Evolutionary conservation across 2,113 vertebrate genomes (phyloP), one percentile per base, ranked within the genome.

Genomic region (Xenotilapia leptura): DNA sequence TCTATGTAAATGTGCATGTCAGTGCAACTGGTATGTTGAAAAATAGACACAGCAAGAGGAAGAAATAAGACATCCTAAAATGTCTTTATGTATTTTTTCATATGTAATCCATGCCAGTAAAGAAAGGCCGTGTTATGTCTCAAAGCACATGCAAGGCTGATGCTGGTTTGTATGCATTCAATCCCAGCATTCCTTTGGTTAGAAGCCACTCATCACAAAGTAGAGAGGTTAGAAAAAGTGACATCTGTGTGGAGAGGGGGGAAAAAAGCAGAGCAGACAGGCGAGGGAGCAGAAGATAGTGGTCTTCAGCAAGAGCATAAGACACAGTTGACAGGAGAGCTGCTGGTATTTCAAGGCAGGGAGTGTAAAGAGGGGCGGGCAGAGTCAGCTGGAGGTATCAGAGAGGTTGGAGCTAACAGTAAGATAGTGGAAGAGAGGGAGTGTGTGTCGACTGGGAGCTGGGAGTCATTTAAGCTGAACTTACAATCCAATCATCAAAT

Each of bases 101-200:
- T 84, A 77, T 82, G 89, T 85, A 93, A 97, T 96, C 96, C 97
- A 98, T 98, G 97, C 97, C 97, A 97, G 96, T 97, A 96, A 97
- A 93, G 97, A 97, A 97, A 98, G 97, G 96, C 96, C 96, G 92
- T 94, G 92, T 93, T 86, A 93, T 89, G 82, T 91, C 83, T 95
- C 80, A 87, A 91, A 94, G 96, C 94, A 97, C 98, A 99, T 99
- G 98, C 98, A 98, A 96, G 96, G 97, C 89, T 93, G 95, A 98
- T 98, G 98, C 98, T 98, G 98, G 97, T 88, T 93, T 93, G 92
- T 45, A 17, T 95, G 93, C 91, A 92, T 96, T 97, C 97, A 98
- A 97, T 97, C 97, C 97, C 97, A 98, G 97, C 97, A 98, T 98
- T 97, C 96, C 95, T 96, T 96, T 83, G 96, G 96, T 95, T 96